Base-by-base conservation (phyloP, 2,888 invertebrate genomes). In the Drosophila anomelani region DNA sequence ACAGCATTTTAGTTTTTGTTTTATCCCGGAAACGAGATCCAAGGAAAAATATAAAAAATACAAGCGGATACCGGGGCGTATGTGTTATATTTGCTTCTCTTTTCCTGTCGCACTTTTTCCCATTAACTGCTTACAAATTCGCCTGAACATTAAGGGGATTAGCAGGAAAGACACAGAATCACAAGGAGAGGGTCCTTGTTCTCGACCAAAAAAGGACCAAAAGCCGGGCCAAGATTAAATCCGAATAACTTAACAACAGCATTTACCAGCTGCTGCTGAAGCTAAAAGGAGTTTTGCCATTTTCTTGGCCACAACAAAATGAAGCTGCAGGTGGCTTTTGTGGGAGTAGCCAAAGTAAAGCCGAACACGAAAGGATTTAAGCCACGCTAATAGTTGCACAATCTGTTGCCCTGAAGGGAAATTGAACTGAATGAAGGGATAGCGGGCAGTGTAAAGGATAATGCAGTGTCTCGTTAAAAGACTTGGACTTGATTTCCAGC, bases 301-400 rank as follows among this genome's bases (percentile, higher is more conserved):
- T 55, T 55, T 41, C 34, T 39, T n/a, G 20, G 38, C 53, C 72
- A 47, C 66, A 17, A 61, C 63, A 75, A 67, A 79, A 75, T 69
- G 71, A 64, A 78, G 71, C 72, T 87, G 76, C 59, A 85, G 85
- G 79, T 77, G 72, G 60, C 62, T 82, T 82, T 79, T 59, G 62
- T 56, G 62, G 44, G 54, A 54, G 47, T 62, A 32, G 32, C 8
- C 8, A 9, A 20, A 20, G 32, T 20, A 53, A 54, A 60, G 41
- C 57, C 26, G 69, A 75, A 55, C 44, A 62, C 46, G 53, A 74
- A 75, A 56, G 74, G 70, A 77, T 74, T 77, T 79, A 63, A 74
- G 56, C 55, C 63, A 39, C 61, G 58, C 75, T 54, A 73, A 67
- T 74, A 63, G 47, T 79, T 60, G 49, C 26, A 38, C 39, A 71